Conservation (phyloP, 92 coral and sea anemone species). For the Meandrina meandrites region DNA sequence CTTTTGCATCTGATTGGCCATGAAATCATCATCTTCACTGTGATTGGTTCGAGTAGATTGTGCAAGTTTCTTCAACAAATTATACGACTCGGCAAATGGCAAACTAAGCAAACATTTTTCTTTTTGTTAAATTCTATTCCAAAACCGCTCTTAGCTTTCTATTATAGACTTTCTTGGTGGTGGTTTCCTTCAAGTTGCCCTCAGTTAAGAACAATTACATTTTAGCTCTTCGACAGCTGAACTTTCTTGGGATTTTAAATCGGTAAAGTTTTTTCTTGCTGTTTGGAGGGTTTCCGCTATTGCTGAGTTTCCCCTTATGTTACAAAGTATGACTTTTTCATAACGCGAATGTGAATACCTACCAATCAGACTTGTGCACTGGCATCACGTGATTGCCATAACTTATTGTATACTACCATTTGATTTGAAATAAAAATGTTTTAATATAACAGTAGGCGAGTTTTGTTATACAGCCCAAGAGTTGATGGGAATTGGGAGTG, state of each 20-base stretch:
- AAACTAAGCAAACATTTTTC: background rate
- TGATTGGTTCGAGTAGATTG: background rate
- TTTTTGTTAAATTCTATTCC: background rate
- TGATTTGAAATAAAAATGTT: constrained; percentile 20
- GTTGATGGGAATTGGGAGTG: background rate
- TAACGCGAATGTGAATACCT: background rate
- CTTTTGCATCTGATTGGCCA: background rate
- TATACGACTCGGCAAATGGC: background rate
- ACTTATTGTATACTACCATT: constrained; percentile 1
- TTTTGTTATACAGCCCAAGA: background rate
- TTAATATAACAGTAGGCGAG: background rate
- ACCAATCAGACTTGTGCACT: background rate
- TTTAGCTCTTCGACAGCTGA: background rate
- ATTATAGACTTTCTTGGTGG: background rate
- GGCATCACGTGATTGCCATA: constrained; percentile 14
- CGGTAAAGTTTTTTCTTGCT: background rate
- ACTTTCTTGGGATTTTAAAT: background rate
- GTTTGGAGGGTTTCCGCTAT: background rate
- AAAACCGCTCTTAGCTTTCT: background rate
- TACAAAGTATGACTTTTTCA: background rate
- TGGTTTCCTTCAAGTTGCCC: background rate
- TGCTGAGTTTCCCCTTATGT: background rate
- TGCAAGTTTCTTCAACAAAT: background rate
- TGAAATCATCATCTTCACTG: background rate
- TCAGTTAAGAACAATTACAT: background rate